Percentiles rank a stretch among this genome's conserved stretches.
Evolutionary conservation across 2,888 invertebrate species (phyloP).

Genomic region (Morpho achilles): DNA sequence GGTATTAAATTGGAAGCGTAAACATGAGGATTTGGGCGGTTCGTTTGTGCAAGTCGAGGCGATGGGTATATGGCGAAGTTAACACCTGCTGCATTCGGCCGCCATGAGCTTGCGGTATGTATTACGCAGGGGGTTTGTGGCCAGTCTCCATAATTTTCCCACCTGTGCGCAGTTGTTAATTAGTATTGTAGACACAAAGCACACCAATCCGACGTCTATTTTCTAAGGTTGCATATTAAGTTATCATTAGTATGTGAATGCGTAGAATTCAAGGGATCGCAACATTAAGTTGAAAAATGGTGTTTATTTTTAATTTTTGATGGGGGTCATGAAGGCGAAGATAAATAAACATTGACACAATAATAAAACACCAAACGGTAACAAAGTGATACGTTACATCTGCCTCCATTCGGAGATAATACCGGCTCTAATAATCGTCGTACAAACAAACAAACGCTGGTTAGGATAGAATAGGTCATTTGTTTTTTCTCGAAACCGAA

Average conservation of each 20-base stretch:
- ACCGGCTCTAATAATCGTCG: conserved; percentile 68
- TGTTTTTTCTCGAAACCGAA: conserved; percentile 73
- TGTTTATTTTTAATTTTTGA: conserved; percentile 9
- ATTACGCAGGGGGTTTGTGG: conserved; percentile 45
- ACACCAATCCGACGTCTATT: conserved; percentile 21
- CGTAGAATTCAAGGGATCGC: neutral
- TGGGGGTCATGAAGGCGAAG: conserved; percentile 16
- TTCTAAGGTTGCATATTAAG: conserved; percentile 12
- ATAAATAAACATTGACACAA: conserved; percentile 29
- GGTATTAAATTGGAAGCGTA: conserved; percentile 52
- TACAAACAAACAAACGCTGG: conserved; percentile 73
- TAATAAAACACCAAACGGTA: conserved; percentile 41
- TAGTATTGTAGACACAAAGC: conserved; percentile 40
- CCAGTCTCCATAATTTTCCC: conserved; percentile 45
- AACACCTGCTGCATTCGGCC: conserved; percentile 62
- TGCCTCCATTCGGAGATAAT: conserved; percentile 64
- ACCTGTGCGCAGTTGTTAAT: conserved; percentile 51
- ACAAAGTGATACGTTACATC: conserved; percentile 55
- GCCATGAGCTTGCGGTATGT: conserved; percentile 58
- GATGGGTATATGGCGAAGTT: conserved; percentile 49
- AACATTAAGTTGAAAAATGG: neutral
- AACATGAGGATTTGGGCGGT: conserved; percentile 71
- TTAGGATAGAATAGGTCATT: conserved; percentile 70
- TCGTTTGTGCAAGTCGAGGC: conserved; percentile 57
- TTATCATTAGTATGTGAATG: conserved; percentile 17